phyloP scores from a whole-genome alignment of 2,888 invertebrate genomes.

The Lordiphosa fenestrarum region DNA sequence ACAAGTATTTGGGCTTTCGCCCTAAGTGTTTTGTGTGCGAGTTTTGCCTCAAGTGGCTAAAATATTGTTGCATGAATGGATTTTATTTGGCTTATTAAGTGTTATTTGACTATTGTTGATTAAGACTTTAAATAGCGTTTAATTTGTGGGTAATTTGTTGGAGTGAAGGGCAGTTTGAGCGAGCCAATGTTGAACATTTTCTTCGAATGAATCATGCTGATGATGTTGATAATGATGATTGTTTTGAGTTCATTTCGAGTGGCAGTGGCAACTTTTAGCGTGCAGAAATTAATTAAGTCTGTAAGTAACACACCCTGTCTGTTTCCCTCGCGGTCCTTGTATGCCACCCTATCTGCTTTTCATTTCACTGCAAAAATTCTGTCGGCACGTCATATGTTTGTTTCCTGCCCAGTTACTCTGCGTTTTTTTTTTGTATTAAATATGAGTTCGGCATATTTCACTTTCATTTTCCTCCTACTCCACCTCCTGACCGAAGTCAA shows the following conservation, averaged over 20 bases:
- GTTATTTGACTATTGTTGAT: conserved; percentile 35
- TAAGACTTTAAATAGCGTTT: conserved; percentile 12
- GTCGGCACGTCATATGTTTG: conserved; percentile 54
- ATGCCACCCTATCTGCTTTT: neutral
- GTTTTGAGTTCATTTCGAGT: conserved; percentile 43
- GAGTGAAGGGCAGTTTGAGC: neutral
- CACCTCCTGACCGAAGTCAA: conserved; percentile 22
- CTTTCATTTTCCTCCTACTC: conserved; percentile 30
- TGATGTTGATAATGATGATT: conserved; percentile 24
- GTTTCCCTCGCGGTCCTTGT: neutral
- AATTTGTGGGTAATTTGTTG: no score
- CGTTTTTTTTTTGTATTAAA: conserved; percentile 7
- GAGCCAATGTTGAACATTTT: conserved; percentile 43
- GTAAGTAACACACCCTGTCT: neutral
- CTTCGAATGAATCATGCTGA: conserved; percentile 59
- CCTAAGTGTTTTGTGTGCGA: conserved; percentile 26
- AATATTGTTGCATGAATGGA: conserved; percentile 27
- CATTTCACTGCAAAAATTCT: conserved; percentile 14
- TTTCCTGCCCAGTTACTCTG: neutral
- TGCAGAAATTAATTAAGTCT: conserved; percentile 69
- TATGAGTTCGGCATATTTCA: conserved; percentile 38
- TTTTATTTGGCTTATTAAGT: conserved; percentile 27
- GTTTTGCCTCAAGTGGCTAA: conserved; percentile 33
- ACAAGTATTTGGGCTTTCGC: conserved; percentile 4
- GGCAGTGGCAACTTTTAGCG: conserved; percentile 53